These are phyloP conservation scores for Entelurus aequoreus DNA, from an alignment of 2,113 vertebrate genomes.

Conservation along the genomic window DNA sequence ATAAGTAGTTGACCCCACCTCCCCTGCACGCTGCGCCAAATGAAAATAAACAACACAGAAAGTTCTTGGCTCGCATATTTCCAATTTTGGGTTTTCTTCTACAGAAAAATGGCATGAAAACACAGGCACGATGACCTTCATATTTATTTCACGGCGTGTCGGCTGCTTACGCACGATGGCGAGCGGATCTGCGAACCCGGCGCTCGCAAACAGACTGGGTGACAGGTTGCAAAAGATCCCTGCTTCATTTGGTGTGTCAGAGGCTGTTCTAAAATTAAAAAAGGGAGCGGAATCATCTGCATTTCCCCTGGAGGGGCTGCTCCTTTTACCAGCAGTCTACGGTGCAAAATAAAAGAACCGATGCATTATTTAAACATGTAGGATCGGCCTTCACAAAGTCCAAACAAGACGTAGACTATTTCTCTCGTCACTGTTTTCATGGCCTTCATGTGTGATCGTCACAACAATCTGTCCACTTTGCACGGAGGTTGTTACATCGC, in stretches of 20 bases:
- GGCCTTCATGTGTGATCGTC: too few relatives aligned
- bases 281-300: constrained; percentile 35
- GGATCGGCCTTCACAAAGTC: too few relatives aligned
- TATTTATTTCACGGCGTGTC: neutral
- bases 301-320: constrained; percentile 30
- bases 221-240: constrained; percentile 49
- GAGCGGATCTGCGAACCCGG: constrained; percentile 11
- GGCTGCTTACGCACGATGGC: neutral
- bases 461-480: too few relatives aligned
- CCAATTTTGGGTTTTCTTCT: neutral
- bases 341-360: neutral
- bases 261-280: constrained; percentile 45
- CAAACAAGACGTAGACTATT: too few relatives aligned
- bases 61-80: neutral
- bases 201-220: constrained; percentile 36
- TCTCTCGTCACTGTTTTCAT: too few relatives aligned
- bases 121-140: neutral
- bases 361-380: too few relatives aligned
- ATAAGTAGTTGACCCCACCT: constrained; percentile 5
- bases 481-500: neutral
- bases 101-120: constrained; percentile 1
- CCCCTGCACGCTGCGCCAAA: neutral
- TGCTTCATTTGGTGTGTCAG: constrained; percentile 54
- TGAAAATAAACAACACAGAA: constrained; percentile 3
- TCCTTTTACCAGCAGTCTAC: constrained; percentile 15